A percentile compares a stretch with the other conserved stretches of the same genome.
These are phyloP conservation scores for Porites divaricata DNA, from an alignment of 92 coral and sea anemone species.

Conservation along the genomic window DNA sequence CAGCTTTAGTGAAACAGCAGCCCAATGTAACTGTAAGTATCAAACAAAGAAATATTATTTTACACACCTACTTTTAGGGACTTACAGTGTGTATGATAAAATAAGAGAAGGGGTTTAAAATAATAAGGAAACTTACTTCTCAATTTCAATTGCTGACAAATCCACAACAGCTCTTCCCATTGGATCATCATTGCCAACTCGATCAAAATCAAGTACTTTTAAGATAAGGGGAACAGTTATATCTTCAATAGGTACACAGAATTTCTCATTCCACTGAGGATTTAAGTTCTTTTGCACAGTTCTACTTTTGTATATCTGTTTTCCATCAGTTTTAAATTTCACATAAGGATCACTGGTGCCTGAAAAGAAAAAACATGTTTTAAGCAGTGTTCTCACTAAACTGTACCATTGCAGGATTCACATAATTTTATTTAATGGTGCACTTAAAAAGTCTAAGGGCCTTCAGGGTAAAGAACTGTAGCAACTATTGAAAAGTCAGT, in stretches of 20 bases:
- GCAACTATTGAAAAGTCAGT: too few species aligned
- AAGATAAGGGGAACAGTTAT: conserved; percentile 93
- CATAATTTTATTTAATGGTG: not conserved
- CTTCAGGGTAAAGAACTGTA: too few species aligned
- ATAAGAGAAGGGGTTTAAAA: too few species aligned
- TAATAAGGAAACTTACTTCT: conserved; percentile 30
- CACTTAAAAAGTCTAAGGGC: too few species aligned
- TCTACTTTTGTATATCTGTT: conserved; percentile 95
- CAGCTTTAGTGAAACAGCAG: not conserved
- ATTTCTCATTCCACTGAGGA: conserved; percentile 99
- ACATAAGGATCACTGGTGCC: conserved; percentile 99
- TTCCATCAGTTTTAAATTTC: conserved; percentile 97
- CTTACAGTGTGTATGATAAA: too few species aligned
- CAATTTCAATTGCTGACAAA: conserved; percentile 82
- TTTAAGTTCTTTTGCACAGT: conserved; percentile 94
- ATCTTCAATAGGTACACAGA: conserved; percentile 99
- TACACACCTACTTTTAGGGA: not conserved
- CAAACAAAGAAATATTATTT: not conserved
- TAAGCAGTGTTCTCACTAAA: not conserved
- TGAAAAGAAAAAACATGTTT: conserved; percentile 31
- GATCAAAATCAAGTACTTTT: conserved; percentile 98
- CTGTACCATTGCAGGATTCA: too few species aligned
- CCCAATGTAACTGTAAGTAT: not conserved
- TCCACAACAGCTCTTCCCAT: conserved; percentile 96
- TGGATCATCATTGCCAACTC: conserved; percentile 97